Conservation (phyloP, 2,888 invertebrate genomes). For the Anaspis maculata region DNA sequence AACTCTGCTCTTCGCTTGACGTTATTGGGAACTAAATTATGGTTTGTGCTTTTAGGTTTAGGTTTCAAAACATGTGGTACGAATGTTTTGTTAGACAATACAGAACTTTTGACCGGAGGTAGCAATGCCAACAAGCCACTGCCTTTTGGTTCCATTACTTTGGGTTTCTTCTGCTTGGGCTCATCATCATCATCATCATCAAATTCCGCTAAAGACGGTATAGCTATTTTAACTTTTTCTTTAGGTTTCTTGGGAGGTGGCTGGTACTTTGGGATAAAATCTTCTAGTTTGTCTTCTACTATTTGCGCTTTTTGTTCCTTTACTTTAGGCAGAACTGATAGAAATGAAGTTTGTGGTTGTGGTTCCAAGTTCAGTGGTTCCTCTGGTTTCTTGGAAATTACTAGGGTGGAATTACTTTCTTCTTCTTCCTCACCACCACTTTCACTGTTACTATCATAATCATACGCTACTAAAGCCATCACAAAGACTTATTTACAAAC, state of each 20-base stretch:
- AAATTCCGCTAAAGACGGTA: conserved; percentile 30
- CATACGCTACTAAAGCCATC: conserved; percentile 32
- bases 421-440: conserved; percentile 20
- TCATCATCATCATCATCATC: conserved; percentile 22
- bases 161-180: conserved; percentile 20
- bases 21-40: conserved; percentile 16
- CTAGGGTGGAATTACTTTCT: conserved; percentile 5
- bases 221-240: conserved; percentile 29
- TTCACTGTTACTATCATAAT: conserved; percentile 26
- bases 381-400: conserved; percentile 4
- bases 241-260: conserved; percentile 14
- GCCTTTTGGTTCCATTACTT: conserved; percentile 21
- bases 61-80: conserved; percentile 23
- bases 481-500: too few species aligned
- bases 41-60: conserved; percentile 11
- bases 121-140: conserved; percentile 28
- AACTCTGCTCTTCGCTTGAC: conserved; percentile 18
- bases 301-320: conserved; percentile 14
- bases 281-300: conserved; percentile 28
- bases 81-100: conserved; percentile 26
- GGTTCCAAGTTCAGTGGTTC: neutral
- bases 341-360: conserved; percentile 9
- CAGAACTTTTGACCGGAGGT: conserved; percentile 28
- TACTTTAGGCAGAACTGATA: conserved; percentile 25
- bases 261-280: conserved; percentile 30